A percentile compares a stretch with the other conserved stretches of the same genome.
Evolutionary conservation across 2,113 vertebrate species (phyloP).

Genomic region (Pheucticus melanocephalus): DNA sequence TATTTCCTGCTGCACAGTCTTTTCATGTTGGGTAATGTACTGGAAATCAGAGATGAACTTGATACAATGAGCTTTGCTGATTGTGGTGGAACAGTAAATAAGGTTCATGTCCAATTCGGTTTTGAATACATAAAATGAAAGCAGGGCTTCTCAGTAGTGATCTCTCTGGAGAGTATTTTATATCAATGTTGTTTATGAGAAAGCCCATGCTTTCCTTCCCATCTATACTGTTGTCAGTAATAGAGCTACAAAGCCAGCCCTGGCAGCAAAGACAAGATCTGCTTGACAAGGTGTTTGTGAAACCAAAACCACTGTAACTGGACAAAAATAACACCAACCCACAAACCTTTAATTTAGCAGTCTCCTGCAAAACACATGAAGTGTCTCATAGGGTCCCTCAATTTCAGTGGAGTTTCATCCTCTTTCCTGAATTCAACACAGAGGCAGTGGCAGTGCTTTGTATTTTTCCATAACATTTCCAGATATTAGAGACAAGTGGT

Average conservation of each 20-base stretch:
- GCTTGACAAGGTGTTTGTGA: background rate
- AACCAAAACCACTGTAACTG: background rate
- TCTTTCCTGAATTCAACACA: background rate
- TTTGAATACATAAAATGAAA: constrained; percentile 9
- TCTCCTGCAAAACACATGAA: background rate
- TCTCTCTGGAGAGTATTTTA: background rate
- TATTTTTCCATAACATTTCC: background rate
- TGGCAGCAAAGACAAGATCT: background rate
- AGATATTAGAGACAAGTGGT: background rate
- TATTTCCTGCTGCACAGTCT: background rate
- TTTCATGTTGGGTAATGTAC: background rate
- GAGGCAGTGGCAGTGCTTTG: background rate
- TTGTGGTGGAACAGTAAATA: background rate
- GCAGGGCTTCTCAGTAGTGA: background rate
- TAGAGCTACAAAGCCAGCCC: background rate
- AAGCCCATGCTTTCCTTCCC: background rate
- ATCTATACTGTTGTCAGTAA: background rate
- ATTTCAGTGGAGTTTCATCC: background rate
- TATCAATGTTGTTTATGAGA: background rate
- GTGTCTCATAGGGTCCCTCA: background rate
- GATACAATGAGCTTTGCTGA: background rate
- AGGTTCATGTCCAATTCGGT: background rate
- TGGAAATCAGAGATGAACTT: constrained; percentile 12
- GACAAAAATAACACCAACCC: background rate
- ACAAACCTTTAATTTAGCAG: background rate